Percentiles rank a stretch among this genome's conserved stretches.
Evolutionary conservation across 2,113 vertebrate genomes (phyloP).

Genomic region (Gavialis gangeticus): DNA sequence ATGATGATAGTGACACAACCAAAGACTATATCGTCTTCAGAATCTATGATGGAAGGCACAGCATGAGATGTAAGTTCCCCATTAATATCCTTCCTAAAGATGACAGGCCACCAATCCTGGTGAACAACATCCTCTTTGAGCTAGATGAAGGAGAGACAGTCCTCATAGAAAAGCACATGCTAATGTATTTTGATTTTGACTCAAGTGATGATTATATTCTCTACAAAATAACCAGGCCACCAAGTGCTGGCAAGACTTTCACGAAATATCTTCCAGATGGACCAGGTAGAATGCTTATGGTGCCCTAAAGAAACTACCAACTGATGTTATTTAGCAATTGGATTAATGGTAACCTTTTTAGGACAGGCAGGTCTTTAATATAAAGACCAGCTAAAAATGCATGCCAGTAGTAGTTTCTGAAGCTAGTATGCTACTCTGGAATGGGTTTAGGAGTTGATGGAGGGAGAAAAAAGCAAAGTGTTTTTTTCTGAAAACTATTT

Average conservation of each 20-base stretch:
- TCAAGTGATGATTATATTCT: slow-evolving; percentile 79
- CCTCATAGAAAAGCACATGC: slow-evolving; percentile 58
- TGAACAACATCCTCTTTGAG: slow-evolving; percentile 77
- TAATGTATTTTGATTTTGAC: slow-evolving; percentile 78
- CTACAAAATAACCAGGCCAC: slow-evolving; percentile 54
- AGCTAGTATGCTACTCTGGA: background rate
- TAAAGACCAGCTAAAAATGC: background rate
- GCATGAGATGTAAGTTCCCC: slow-evolving; percentile 77
- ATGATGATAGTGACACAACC: slow-evolving; percentile 81
- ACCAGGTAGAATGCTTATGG: slow-evolving; percentile 44
- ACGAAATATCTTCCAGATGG: slow-evolving; percentile 58
- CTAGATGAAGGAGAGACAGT: slow-evolving; percentile 72
- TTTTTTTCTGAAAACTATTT: background rate
- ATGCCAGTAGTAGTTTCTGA: accelerated
- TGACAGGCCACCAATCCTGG: slow-evolving; percentile 77
- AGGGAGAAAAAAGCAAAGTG: background rate
- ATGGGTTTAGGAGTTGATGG: background rate
- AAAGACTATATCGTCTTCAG: slow-evolving; percentile 78
- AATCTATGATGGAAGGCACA: slow-evolving; percentile 81
- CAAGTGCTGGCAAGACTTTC: slow-evolving; percentile 63
- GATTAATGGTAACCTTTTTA: accelerated
- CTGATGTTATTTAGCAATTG: background rate
- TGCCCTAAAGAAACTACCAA: background rate
- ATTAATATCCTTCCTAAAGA: slow-evolving; percentile 79
- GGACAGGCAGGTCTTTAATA: accelerated